phyloP scores from a whole-genome alignment of 1,140 invertebrate species.

The Diorhabda elongata region DNA sequence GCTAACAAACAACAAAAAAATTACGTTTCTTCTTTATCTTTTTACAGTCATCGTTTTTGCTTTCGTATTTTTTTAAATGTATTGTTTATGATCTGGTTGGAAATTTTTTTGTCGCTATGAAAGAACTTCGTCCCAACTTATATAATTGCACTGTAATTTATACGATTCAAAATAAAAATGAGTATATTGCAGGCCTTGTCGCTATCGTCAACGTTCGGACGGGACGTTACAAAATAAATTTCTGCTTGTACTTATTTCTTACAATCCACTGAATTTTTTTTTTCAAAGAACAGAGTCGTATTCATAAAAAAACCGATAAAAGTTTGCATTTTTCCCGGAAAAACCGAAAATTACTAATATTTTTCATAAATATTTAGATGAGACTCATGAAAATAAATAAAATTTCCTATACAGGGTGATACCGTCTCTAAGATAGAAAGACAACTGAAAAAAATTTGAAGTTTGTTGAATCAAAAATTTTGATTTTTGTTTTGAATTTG shows the following conservation, averaged over 20 bases:
- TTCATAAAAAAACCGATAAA: not conserved
- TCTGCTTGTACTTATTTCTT: not conserved
- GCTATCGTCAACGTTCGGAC: not conserved
- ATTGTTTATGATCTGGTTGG: conserved; percentile 1
- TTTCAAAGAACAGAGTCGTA: not conserved
- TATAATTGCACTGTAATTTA: not conserved
- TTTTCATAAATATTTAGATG: too few relatives aligned
- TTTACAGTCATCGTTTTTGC: not conserved
- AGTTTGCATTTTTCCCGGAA: too few relatives aligned
- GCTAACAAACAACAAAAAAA: not conserved
- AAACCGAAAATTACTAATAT: too few relatives aligned
- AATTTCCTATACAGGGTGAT: too few relatives aligned
- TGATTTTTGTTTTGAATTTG: too few relatives aligned
- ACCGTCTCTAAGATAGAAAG: too few relatives aligned
- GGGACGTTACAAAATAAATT: not conserved
- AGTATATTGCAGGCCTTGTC: not conserved
- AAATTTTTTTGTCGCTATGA: conserved; percentile 1
- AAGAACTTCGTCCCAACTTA: not conserved
- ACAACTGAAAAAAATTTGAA: too few relatives aligned
- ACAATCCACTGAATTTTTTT: not conserved
- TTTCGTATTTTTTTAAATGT: not conserved
- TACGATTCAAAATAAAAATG: conserved; percentile 1
- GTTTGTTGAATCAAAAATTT: too few relatives aligned
- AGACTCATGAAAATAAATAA: too few relatives aligned
- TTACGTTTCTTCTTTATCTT: not conserved